Base-by-base conservation (phyloP, 2,888 invertebrate species). In the Spodoptera exigua region DNA sequence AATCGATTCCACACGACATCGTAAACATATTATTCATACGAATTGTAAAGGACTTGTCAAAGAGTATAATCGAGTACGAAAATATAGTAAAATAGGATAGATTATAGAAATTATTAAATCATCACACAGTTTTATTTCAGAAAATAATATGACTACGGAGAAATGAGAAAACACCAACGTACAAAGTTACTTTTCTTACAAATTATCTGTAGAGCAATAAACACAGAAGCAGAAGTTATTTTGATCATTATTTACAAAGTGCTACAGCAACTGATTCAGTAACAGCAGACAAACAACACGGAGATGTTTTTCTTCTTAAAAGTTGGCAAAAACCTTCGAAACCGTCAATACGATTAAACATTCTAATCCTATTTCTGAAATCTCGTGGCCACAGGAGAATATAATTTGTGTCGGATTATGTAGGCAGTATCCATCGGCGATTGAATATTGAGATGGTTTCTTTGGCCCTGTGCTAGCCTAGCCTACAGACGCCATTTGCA, bases 381-480 rank as follows among this genome's bases (percentile, higher is more conserved):
- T 71, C 60, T 46, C 72, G 54, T 72, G 51, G 72, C 49, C 57
- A 61, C 53, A 51, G 47, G 35, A 55, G 36, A 58, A 40, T 37
- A 56, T 36, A 36, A 55, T 61, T 27, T 59, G 65, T 62, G 52
- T 44, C 49, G 43, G 61, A 39, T 77, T 66, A 77, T 77, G 60
- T 13, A 78, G 41, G n/a, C 12, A 21, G 21, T 74, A 58, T 62
- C 61, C 62, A 61, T 61, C 35, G 12, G 49, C 40, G 57, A 69
- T 68, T 60, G 76, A 75, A 77, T 77, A 77, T 68, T 70, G 57
- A 72, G 67, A 68, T 54, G 57, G 37, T 34, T 45, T 44, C 49
- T 54, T 36, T 14, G 51, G 72, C 53, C 60, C 72, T 59, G 67
- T 52, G 69, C 39, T 48, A 39, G 48, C 59, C 52, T 56, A 53